Base-by-base conservation (phyloP, 2,113 vertebrate genomes). In the Nycticryphes semicollaris region DNA sequence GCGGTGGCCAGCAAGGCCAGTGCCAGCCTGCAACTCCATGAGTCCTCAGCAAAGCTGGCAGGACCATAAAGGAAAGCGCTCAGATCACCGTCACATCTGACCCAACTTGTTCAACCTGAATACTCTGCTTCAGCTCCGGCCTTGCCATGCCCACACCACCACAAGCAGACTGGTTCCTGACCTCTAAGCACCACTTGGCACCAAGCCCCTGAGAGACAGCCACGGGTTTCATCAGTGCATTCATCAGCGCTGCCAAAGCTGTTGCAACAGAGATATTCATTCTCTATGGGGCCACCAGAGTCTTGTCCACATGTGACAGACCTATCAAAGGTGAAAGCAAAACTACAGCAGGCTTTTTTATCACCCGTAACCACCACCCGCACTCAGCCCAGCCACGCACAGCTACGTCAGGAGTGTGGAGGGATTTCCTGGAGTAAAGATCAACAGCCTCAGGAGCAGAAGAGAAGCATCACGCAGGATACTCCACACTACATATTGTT, bases 361-460 rank as follows among this genome's bases (percentile, higher is more conserved):
- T 39, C 43, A 27, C 16, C 31, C n/a, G 16, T 63, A 19, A 10
- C 30, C 35, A 28, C 7, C 35, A 25, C 28, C 51, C 43, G 64
- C 2, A 2, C 25, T 53, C 51, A 70, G 69, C 31, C 25, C 30
- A 25, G 43, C 24, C 35, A 8, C 1, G 2, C 28, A n/a, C 10
- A 31, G 19, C 33, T 28, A 1, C 4, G 9, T 69, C 50, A 24
- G 30, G 3, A 54, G 31, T 0, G 5, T 5, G 13, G n/a, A 27
- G 39, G 7, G 6, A 27, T 4, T 3, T 33, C 56, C 53, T 12
- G 41, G 24, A n/a, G 35, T 10, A 12, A 78, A 31, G 24, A 6
- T 11, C 19, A 76, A 37, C 23, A 70, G 15, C 23, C 28, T 14
- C 43, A 89, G 69, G 39, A 53, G 35, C 15, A 60, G 21, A 47